phyloP scores from a whole-genome alignment of 2,888 invertebrate genomes.

The Hyles lineata region DNA sequence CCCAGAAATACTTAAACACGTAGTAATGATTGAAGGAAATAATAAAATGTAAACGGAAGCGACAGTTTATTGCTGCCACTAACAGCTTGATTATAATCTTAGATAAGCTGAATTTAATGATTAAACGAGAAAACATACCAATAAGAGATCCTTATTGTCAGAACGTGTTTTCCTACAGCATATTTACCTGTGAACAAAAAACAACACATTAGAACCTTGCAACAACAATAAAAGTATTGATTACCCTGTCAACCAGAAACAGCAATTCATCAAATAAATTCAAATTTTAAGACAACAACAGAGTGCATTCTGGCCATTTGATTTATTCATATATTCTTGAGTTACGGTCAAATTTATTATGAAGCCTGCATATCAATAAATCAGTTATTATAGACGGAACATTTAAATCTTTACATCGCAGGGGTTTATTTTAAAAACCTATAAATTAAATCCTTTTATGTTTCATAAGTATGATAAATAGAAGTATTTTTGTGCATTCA shows the following conservation, averaged over 20 bases:
- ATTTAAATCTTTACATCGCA: neutral
- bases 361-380: conserved; percentile 8
- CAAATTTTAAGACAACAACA: conserved; percentile 16
- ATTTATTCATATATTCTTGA: conserved; percentile 3
- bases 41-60: too few relatives aligned
- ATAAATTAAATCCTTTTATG: conserved; percentile 21
- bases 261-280: conserved; percentile 38
- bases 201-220: conserved; percentile 36
- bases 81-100: neutral
- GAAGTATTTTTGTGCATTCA: neutral
- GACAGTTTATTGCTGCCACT: too few relatives aligned
- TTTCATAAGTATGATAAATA: conserved; percentile 6
- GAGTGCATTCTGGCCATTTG: conserved; percentile 5
- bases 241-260: conserved; percentile 17
- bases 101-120: neutral
- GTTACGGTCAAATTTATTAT: neutral
- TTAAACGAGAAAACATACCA: neutral
- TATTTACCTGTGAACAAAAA: conserved; percentile 56
- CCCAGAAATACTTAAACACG: too few relatives aligned
- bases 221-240: conserved; percentile 19
- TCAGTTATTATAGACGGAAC: neutral
- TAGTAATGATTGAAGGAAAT: too few relatives aligned
- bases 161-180: neutral
- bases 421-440: conserved; percentile 1
- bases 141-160: neutral